Evolutionary conservation across 2,888 invertebrate species (phyloP).

Genomic region (Coelopa pilipes): DNA sequence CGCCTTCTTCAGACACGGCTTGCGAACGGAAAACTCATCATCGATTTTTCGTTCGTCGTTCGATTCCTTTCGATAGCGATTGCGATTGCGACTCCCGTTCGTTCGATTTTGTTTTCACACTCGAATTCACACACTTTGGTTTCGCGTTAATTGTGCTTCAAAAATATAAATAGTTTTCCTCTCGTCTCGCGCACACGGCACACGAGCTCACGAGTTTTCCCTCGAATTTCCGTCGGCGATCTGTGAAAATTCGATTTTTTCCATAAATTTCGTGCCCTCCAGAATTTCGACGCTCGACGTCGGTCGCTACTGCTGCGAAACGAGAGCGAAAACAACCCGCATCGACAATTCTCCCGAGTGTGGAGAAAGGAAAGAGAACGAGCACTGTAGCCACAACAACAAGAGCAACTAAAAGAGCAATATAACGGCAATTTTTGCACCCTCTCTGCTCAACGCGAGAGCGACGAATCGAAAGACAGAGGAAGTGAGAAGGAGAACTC

Average conservation of each 20-base stretch:
- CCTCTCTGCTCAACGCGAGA: neutral
- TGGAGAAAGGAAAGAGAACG: too few relatives aligned
- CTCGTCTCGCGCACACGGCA: neutral
- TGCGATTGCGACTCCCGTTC: too few relatives aligned
- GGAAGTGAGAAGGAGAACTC: neutral
- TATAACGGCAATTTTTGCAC: neutral
- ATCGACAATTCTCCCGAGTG: too few relatives aligned
- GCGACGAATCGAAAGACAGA: neutral
- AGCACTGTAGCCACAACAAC: neutral
- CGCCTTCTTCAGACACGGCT: too few relatives aligned
- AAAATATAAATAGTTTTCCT: neutral
- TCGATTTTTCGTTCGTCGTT: too few relatives aligned
- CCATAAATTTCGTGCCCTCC: constrained; percentile 27
- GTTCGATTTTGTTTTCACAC: too few relatives aligned
- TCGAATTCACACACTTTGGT: too few relatives aligned
- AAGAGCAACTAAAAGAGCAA: neutral
- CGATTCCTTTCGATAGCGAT: too few relatives aligned
- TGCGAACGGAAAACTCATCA: too few relatives aligned
- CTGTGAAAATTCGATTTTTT: constrained; percentile 35
- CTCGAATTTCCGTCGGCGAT: neutral
- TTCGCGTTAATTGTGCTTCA: too few relatives aligned
- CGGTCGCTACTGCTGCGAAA: too few relatives aligned
- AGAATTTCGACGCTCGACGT: neutral
- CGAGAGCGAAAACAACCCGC: too few relatives aligned
- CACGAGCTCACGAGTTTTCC: neutral